Evolutionary conservation across 2,797 vertebrate species (phyloP), one percentile per base, ranked within the genome.

Genomic region (Aldrovandia affinis): DNA sequence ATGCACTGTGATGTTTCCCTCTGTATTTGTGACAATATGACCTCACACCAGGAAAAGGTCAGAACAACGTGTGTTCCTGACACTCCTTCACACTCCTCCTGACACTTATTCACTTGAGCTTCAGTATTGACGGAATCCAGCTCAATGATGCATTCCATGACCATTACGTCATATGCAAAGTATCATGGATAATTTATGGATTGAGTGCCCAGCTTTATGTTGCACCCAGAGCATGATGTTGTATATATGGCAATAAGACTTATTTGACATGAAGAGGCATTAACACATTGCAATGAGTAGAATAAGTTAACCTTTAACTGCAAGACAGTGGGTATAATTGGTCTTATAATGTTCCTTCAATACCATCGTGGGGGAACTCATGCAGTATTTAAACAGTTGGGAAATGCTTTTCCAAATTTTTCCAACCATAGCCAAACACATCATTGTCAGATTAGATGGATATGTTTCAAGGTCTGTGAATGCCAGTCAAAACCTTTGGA

Each of bases 111-210:
- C 12, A 52, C 4, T 42, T 20, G 33, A 73, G 30, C 63, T 30
- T 68, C 8, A 30, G 15, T 68, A 68, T 42, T 90, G 89, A 92
- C 92, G 84, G 85, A 90, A 92, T 94, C 90, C 88, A 85, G 88
- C 83, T 86, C 88, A 88, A 85, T 87, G 91, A 88, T 91, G 92
- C 92, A 89, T 86, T 88, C 93, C 92, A 87, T 70, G 61, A 68
- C 82, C 52, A 84, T 85, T 85, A 81, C 75, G 20, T 15, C 81
- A 83, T 75, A 81, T 85, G 78, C 47, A 50, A 6, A 50, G 47
- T 12, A 50, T 50, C 47, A 50, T 50, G 47, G 0, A 50, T 12
- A 50, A 6, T 50, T 3, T 50, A 50, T n/a, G n/a, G n/a, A 44
- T 28, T n/a, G 73, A 77, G 42, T 77, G 22, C 73, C 22, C 42